These are phyloP conservation scores for Diadema setosum DNA, from an alignment of 35 echinoderm and acorn worm genomes.

Conservation along the genomic window DNA sequence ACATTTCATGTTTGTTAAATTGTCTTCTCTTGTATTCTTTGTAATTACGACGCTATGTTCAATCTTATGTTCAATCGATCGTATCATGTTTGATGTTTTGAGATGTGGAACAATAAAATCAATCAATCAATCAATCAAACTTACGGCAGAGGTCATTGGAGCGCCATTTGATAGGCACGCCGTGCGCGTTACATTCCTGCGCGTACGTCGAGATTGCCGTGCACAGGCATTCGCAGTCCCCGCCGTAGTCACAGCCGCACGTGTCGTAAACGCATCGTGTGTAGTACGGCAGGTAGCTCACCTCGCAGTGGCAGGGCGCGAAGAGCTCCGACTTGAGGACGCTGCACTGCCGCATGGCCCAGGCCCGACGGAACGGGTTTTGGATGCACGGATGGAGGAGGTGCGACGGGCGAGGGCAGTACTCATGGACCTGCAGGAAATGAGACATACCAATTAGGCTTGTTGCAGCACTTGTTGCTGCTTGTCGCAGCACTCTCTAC, in stretches of 20 bases:
- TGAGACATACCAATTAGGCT: no score
- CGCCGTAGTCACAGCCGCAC: slow-evolving; percentile 77
- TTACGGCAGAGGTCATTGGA: slow-evolving; percentile 73
- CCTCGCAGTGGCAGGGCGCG: slow-evolving; percentile 42
- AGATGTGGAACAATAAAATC: not conserved
- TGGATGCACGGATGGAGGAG: not conserved
- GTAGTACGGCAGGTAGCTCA: slow-evolving; percentile 50
- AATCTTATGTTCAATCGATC: no score
- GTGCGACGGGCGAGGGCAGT: slow-evolving; percentile 3
- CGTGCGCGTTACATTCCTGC: slow-evolving; percentile 51
- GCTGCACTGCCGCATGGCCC: slow-evolving; percentile 35
- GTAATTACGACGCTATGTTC: no score
- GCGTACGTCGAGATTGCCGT: slow-evolving; percentile 86
- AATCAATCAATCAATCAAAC: not conserved
- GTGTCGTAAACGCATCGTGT: slow-evolving; percentile 77
- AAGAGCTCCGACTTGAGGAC: slow-evolving; percentile 47
- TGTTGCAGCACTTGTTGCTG: no score
- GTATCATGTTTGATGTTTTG: no score
- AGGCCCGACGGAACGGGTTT: slow-evolving; percentile 24
- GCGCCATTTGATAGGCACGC: slow-evolving; percentile 56
- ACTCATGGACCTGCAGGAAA: not conserved
- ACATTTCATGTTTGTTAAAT: no score
- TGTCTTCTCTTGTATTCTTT: no score
- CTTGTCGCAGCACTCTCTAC: slow-evolving; percentile 25
- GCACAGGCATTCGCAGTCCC: slow-evolving; percentile 88